phyloP scores from a whole-genome alignment of 2,113 vertebrate genomes.

The Sus scrofa region T2T-Sscrofa CM000824.6:133240501-133241000 shows the following conservation, averaged over 20 bases:
- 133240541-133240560: background rate
- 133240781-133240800: background rate
- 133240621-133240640: background rate
- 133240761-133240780: background rate
- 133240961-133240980: background rate
- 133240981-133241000: constrained; percentile 21
- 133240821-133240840: background rate
- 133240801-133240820: background rate
- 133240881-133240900: background rate
- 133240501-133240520: background rate
- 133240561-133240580: constrained; percentile 1
- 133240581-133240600: background rate
- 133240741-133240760: background rate
- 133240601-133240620: background rate
- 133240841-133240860: background rate
- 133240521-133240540: background rate
- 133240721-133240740: background rate
- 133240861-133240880: background rate
- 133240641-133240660: background rate
- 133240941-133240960: background rate
- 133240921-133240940: background rate
- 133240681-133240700: background rate
- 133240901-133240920: background rate
- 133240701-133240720: background rate
- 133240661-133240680: background rate